Evolutionary conservation across 2,888 invertebrate species (phyloP).

Genomic region (Parthenolecanium corni): DNA sequence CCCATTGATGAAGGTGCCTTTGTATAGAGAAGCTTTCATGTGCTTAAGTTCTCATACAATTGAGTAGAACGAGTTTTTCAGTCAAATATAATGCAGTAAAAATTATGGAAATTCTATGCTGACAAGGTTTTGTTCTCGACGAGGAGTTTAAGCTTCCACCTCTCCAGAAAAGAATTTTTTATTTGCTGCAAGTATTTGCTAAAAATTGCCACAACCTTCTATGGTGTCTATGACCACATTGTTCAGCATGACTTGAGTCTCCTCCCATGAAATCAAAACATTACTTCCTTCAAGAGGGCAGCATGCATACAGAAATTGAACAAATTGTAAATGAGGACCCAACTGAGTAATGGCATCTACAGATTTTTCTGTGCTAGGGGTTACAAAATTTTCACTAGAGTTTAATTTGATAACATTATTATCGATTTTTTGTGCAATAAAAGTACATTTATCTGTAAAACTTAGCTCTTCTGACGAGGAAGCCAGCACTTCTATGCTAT

Average conservation of each 20-base stretch:
- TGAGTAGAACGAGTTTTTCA: too few relatives aligned
- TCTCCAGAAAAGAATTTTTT: too few relatives aligned
- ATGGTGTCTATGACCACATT: slow-evolving; percentile 1
- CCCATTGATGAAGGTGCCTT: too few relatives aligned
- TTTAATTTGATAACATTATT: neutral
- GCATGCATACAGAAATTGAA: slow-evolving; percentile 19
- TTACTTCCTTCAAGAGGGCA: neutral
- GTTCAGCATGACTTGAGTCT: neutral
- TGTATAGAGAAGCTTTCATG: too few relatives aligned
- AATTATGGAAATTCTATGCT: too few relatives aligned
- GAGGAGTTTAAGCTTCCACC: too few relatives aligned
- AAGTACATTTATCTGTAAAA: neutral
- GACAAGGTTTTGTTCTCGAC: too few relatives aligned
- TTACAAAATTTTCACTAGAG: neutral
- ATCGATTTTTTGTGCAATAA: neutral
- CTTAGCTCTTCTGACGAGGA: too few relatives aligned
- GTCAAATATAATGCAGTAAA: too few relatives aligned
- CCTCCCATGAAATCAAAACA: slow-evolving; percentile 12
- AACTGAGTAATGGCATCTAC: slow-evolving; percentile 13
- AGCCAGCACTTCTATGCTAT: neutral
- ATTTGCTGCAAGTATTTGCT: too few relatives aligned
- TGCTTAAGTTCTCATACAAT: too few relatives aligned
- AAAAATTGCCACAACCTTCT: slow-evolving; percentile 16
- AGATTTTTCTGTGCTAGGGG: neutral
- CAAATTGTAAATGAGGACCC: slow-evolving; percentile 12